phyloP scores from a whole-genome alignment of 2,797 vertebrate genomes.

The Leontopithecus rosalia region DNA sequence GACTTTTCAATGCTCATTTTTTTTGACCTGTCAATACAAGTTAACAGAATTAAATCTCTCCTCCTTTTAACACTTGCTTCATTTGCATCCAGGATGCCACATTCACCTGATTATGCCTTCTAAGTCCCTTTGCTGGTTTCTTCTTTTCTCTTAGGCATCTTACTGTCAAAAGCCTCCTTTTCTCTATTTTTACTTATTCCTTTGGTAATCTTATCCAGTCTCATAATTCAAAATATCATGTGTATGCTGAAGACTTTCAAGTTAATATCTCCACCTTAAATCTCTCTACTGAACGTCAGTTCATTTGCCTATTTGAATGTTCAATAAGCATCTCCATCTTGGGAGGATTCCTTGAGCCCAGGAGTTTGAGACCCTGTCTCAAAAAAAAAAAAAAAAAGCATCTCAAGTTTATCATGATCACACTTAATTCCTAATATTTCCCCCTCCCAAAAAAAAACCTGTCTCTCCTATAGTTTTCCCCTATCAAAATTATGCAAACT shows the following conservation, averaged over 20 bases:
- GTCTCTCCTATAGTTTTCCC: background rate
- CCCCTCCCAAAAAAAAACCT: background rate
- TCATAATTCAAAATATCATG: background rate
- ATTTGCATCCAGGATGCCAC: background rate
- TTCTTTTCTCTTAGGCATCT: background rate
- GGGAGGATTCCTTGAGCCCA: background rate
- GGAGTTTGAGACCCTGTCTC: background rate
- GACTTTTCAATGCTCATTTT: background rate
- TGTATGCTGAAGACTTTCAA: background rate
- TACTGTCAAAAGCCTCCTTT: background rate
- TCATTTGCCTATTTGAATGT: background rate
- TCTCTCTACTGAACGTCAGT: background rate
- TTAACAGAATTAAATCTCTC: background rate
- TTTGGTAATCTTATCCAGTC: background rate
- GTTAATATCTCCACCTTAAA: background rate
- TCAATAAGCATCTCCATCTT: background rate
- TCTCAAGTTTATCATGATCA: background rate
- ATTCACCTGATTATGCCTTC: background rate
- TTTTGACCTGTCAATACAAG: background rate
- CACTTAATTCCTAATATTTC: background rate
- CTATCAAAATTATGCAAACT: background rate
- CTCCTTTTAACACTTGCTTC: background rate
- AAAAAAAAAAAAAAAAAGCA: background rate
- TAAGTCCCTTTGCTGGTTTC: background rate
- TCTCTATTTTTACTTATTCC: background rate